Evolutionary conservation across 1,140 invertebrate species (phyloP), one percentile per base, ranked within the genome.

Genomic region (Conus ventricosus): DNA sequence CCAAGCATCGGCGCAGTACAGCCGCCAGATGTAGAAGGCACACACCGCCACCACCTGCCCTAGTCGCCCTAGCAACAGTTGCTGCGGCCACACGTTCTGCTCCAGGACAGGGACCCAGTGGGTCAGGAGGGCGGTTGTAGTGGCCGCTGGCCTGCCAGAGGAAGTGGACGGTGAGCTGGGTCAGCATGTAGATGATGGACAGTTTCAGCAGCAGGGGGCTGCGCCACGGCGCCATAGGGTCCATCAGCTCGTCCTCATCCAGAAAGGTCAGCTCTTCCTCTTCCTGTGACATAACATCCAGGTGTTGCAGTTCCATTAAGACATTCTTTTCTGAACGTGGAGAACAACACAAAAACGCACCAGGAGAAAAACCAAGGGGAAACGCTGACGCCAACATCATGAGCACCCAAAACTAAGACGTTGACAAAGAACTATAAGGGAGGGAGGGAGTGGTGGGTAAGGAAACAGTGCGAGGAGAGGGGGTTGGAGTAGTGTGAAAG

Each of bases 171-270:
- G 88, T 91, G 75, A 93, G 86, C 84, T 93, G 92, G 13, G 92
- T 91, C 51, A 93, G 89, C 91, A 93, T 93, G 71, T 91, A 93
- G 76, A 93, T 91, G 5, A 93, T 90, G 80, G 92, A 90, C n/a
- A 93, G 57, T 85, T 91, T 92, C 39, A 93, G 88, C 5, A 91
- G 87, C 23, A 93, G 39, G 15, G 92, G 91, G 17, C 91, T 91
- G 87, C 89, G 88, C 89, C 90, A 93, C 23, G 91, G 89, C 5
- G 91, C 88, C 17, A 91, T 57, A n/a, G 75, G 10, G 51, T 89
- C 75, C n/a, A 85, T 6, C n/a, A 85, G 54, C 25, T 90, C 89
- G n/a, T 89, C 88, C 81, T 91, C 90, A 67, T 89, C 75, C 51
- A 86, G 63, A 39, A 84, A 57, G 23, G 75, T 23, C 0, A 89